phyloP scores from a whole-genome alignment of 2,113 vertebrate species.

The Heteronetta atricapilla region DNA sequence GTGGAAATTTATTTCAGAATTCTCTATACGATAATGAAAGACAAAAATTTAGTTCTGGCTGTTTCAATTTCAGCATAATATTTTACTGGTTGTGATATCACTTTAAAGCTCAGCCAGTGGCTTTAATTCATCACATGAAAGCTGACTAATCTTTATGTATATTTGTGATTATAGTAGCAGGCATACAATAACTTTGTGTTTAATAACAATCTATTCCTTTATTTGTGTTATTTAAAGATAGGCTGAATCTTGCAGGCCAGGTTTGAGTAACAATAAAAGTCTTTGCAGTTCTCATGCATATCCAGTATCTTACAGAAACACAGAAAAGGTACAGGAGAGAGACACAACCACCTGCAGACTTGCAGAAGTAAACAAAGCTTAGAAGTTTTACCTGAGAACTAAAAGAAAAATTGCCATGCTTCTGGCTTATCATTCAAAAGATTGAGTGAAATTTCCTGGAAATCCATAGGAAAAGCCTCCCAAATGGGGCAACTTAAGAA shows the following conservation, averaged over 20 bases:
- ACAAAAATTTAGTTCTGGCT: not conserved
- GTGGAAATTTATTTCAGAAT: not conserved
- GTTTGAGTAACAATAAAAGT: not conserved
- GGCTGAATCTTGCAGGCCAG: not conserved
- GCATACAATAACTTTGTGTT: conserved; percentile 42
- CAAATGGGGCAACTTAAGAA: accelerated
- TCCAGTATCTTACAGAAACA: conserved; percentile 28
- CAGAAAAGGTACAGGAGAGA: not conserved
- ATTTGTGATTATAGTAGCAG: conserved; percentile 13
- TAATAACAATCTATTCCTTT: conserved; percentile 25
- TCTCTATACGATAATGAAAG: not conserved
- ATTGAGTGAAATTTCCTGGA: not conserved
- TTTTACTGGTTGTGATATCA: conserved; percentile 9
- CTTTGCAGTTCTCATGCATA: conserved; percentile 27
- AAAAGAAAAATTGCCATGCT: not conserved
- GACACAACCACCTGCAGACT: not conserved
- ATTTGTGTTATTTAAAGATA: conserved; percentile 46
- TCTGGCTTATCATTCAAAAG: not conserved
- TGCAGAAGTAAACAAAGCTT: not conserved
- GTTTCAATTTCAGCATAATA: not conserved
- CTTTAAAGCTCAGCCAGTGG: not conserved
- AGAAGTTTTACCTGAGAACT: not conserved
- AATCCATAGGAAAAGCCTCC: not conserved
- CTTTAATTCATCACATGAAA: not conserved
- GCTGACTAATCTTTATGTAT: conserved; percentile 40